Evolutionary conservation across 2,888 invertebrate genomes (phyloP), one percentile per base, ranked within the genome.

Genomic region (Bombylius major): DNA sequence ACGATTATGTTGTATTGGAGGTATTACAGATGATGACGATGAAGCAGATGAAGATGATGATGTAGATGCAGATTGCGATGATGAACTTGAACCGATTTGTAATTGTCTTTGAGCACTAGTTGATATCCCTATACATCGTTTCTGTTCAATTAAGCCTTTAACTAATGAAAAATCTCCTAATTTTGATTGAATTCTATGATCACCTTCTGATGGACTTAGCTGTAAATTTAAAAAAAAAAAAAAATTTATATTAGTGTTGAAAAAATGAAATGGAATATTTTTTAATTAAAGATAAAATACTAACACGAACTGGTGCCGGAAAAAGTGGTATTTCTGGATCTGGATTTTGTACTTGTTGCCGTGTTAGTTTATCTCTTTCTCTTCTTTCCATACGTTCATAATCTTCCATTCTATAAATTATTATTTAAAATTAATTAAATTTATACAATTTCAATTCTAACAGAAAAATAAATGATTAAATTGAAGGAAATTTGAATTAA

Each of bases 301-400:
- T 67, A 48, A 72, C 67, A 32, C 73, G 69, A 9, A 74, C 69
- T 53, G 73, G 73, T 61, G 70, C 73, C 1, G 67, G 66, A 59
- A 73, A 73, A n/a, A 73, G 63, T 58, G 69, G 57, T 53, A 53
- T 65, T 62, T 70, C 70, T 31, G 69, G 67, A 65, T 70, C 68
- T 51, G 70, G 68, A 59, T 66, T 65, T 62, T 70, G 71, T 53
- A 70, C 70, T 62, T 70, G 71, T 56, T 72, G 71, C 33, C 73
- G 67, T 56, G 73, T 72, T 54, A 68, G 64, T 65, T 71, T 73
- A 62, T 73, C 73, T 42, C 73, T 68, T 65, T 74, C 73, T 56
- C 73, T 67, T 65, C 71, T 67, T 64, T 66, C 68, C 47, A 68
- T 68, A 46, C 73, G 68, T 58, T 72, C 74, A 63, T 68, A 66